A percentile compares a stretch with the other conserved stretches of the same genome.
Evolutionary conservation across 2,113 vertebrate genomes (phyloP).

Genomic region (Asarcornis scutulata): DNA sequence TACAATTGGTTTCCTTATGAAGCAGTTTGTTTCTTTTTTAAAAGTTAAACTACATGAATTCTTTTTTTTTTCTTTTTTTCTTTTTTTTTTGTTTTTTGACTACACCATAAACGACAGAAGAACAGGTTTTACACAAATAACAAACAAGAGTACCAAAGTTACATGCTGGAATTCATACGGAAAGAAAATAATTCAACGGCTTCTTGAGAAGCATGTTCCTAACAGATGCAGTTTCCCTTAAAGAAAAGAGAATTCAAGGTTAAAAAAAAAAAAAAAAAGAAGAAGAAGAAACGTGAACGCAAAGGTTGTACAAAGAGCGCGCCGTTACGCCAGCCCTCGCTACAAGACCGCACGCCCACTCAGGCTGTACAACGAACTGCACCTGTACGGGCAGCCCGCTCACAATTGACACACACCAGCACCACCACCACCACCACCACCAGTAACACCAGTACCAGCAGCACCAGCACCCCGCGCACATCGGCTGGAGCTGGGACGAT

Average conservation of each 20-base stretch:
- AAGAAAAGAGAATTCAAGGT: slow-evolving; percentile 50
- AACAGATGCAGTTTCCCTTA: slow-evolving; percentile 66
- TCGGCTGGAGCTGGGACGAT: slow-evolving; percentile 13
- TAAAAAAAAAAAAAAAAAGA: not conserved
- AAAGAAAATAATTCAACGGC: slow-evolving; percentile 62
- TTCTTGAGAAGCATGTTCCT: slow-evolving; percentile 65
- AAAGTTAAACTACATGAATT: slow-evolving; percentile 81
- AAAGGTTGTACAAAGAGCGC: slow-evolving; percentile 58
- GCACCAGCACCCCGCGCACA: slow-evolving; percentile 43
- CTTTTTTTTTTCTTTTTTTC: slow-evolving; percentile 61
- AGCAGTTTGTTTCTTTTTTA: slow-evolving; percentile 74
- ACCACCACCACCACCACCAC: too few species aligned
- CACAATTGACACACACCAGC: slow-evolving; percentile 52
- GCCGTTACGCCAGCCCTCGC: slow-evolving; percentile 60
- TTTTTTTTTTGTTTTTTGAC: not conserved
- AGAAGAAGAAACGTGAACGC: slow-evolving; percentile 52
- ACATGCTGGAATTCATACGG: slow-evolving; percentile 83
- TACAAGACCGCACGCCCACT: slow-evolving; percentile 52
- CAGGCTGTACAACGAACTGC: slow-evolving; percentile 64
- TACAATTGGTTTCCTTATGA: slow-evolving; percentile 82
- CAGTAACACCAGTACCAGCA: too few species aligned
- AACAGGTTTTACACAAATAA: slow-evolving; percentile 83
- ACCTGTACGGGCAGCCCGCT: slow-evolving; percentile 54
- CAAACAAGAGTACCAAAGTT: slow-evolving; percentile 83
- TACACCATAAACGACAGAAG: slow-evolving; percentile 84